Evolutionary conservation across 2,113 vertebrate genomes (phyloP).

Genomic region (Menidia beryllina): DNA sequence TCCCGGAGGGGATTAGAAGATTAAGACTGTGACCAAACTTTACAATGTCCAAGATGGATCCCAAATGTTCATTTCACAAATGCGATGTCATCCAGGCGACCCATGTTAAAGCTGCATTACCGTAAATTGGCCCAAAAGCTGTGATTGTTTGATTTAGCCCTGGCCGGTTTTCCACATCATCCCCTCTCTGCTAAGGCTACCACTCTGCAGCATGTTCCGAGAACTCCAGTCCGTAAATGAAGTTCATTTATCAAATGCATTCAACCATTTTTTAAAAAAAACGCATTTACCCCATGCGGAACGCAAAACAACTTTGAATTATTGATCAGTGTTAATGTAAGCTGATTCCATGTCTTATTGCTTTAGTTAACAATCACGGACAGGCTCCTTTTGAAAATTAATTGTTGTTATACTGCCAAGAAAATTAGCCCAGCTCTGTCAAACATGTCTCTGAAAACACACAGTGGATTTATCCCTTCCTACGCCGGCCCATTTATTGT

Average conservation of each 20-base stretch:
- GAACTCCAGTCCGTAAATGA: slow-evolving; percentile 2
- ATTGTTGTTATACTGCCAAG: slow-evolving; percentile 56
- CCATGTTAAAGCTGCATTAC: neutral
- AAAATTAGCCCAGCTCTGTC: slow-evolving; percentile 69
- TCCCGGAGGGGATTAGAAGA: slow-evolving; percentile 54
- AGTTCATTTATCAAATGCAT: slow-evolving; percentile 20
- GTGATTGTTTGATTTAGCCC: neutral
- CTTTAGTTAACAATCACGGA: slow-evolving; percentile 61
- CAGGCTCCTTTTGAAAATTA: slow-evolving; percentile 55
- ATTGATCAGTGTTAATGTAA: slow-evolving; percentile 58
- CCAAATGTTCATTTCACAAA: slow-evolving; percentile 28
- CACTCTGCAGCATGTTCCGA: neutral
- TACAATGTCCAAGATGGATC: slow-evolving; percentile 34
- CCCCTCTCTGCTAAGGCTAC: slow-evolving; percentile 1
- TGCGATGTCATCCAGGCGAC: neutral
- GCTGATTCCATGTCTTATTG: slow-evolving; percentile 50
- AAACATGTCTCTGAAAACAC: slow-evolving; percentile 69
- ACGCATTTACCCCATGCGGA: slow-evolving; percentile 18
- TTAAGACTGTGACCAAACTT: slow-evolving; percentile 47
- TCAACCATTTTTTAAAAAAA: slow-evolving; percentile 24
- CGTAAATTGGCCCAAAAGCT: neutral
- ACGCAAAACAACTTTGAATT: slow-evolving; percentile 53
- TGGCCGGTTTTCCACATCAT: neutral
- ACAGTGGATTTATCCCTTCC: slow-evolving; percentile 66
- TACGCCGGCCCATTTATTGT: slow-evolving; percentile 63